These are phyloP conservation scores for Lacanobia wlatinum DNA, from an alignment of 2,888 invertebrate species.

Conservation along the genomic window DNA sequence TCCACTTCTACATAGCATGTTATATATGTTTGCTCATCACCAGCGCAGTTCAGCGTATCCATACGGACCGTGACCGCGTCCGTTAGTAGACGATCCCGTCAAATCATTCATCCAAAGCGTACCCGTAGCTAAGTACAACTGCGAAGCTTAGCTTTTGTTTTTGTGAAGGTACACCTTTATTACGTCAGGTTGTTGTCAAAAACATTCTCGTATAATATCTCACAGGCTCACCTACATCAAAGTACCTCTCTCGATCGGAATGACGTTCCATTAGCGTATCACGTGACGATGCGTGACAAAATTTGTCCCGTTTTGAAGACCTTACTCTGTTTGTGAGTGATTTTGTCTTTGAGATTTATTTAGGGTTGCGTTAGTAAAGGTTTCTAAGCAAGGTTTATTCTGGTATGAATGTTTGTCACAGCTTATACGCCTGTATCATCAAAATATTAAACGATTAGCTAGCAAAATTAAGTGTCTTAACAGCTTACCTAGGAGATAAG, in stretches of 20 bases:
- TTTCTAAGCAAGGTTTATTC: too few relatives aligned
- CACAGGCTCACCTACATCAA: slow-evolving; percentile 73
- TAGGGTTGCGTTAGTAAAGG: not conserved
- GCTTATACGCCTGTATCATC: not conserved
- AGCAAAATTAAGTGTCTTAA: too few relatives aligned
- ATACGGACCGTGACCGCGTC: too few relatives aligned
- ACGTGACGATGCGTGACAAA: slow-evolving; percentile 50
- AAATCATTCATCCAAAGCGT: not conserved
- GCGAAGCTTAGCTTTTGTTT: not conserved
- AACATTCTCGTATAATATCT: slow-evolving; percentile 72
- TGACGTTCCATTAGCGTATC: slow-evolving; percentile 70
- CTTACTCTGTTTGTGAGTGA: slow-evolving; percentile 28
- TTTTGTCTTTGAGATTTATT: slow-evolving; percentile 21
- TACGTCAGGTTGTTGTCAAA: slow-evolving; percentile 63
- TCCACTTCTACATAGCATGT: too few relatives aligned
- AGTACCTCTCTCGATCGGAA: slow-evolving; percentile 62
- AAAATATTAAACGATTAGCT: too few relatives aligned
- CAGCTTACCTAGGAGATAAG: too few relatives aligned
- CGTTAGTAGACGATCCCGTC: not conserved
- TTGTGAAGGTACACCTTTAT: not conserved
- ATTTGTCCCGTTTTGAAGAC: slow-evolving; percentile 44
- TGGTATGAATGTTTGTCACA: not conserved
- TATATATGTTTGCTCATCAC: too few relatives aligned
- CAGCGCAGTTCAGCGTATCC: too few relatives aligned
- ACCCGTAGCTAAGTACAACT: not conserved